Evolutionary conservation across 2,888 invertebrate species (phyloP), one percentile per base, ranked within the genome.

Genomic region (Eurytoma adleriae): DNA sequence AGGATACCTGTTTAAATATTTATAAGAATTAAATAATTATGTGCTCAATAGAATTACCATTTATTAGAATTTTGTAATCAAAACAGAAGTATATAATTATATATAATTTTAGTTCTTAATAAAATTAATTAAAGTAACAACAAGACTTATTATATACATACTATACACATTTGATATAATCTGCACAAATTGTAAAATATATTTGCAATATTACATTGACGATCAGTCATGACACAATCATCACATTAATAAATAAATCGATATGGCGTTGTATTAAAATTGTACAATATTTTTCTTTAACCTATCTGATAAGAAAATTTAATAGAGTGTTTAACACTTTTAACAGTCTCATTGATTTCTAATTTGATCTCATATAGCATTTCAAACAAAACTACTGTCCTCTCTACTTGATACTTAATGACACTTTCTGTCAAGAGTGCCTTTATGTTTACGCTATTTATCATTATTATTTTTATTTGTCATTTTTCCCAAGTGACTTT

Each of bases 91-190:
- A 82, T 82, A 78, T 78, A 73, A 81, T 74, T 40, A 7, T 66
- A 59, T 75, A 72, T 77, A 73, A 72, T 81, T 64, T 72, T 62
- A 50, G 18, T 72, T 70, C 67, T 54, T 52, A 57, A 82, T 82
- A 79, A 82, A 82, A 77, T 79, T 73, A 57, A 74, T 30, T 70
- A 82, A 77, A 66, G 52, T 70, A 73, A 82, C 67, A 82, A 82
- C 82, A 79, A 79, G 77, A 71, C 16, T 50, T 77, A 79, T 74
- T 72, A 75, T 71, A 75, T 72, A 52, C 52, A 66, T 74, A 78
- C 67, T 40, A 70, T 54, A 62, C 50, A 73, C 64, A 78, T 64
- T 77, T 64, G 13, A 79, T 81, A 74, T 76, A 81, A 64, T 81
- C 50, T 79, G 40, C 59, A 72, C 20, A 40, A 72, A 71, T 75